These are phyloP conservation scores for Drosophila picticornis DNA, from an alignment of 2,888 invertebrate genomes.

Conservation along the genomic window DNA sequence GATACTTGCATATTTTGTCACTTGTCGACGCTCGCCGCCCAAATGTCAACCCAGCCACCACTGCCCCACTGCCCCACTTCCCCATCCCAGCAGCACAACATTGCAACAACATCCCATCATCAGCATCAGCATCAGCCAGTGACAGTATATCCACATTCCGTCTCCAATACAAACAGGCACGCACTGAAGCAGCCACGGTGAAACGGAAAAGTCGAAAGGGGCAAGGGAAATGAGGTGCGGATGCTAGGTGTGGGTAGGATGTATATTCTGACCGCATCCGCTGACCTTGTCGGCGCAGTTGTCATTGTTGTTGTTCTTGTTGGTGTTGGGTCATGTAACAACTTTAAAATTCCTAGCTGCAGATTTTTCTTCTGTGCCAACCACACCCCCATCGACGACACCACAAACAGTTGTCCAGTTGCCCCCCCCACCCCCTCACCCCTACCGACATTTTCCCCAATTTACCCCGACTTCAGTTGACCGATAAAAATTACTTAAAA, in stretches of 20 bases:
- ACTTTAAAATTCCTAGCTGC: conserved; percentile 64
- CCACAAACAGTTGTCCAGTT: conserved; percentile 40
- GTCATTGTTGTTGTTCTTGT: conserved; percentile 36
- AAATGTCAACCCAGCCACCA: conserved; percentile 7
- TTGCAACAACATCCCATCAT: conserved; percentile 3
- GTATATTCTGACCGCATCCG: conserved; percentile 58
- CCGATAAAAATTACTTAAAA: conserved; percentile 84
- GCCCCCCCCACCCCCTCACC: neutral
- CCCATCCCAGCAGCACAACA: conserved; percentile 13
- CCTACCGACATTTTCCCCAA: neutral
- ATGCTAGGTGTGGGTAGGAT: neutral
- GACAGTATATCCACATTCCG: conserved; percentile 29
- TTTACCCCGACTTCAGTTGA: conserved; percentile 49
- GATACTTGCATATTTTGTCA: conserved; percentile 81
- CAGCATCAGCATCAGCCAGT: conserved; percentile 42
- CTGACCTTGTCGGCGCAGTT: conserved; percentile 60
- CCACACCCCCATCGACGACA: conserved; percentile 14
- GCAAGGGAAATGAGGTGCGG: neutral
- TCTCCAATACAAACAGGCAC: conserved; percentile 22
- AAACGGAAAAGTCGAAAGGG: neutral
- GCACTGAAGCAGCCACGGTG: conserved; percentile 12
- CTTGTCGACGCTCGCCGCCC: conserved; percentile 49
- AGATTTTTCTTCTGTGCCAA: conserved; percentile 47
- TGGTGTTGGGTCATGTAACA: conserved; percentile 53
- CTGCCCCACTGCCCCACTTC: neutral